A percentile compares a stretch with the other conserved stretches of the same genome.
These are phyloP conservation scores for Agrypnus murinus DNA, from an alignment of 2,888 invertebrate species.

Conservation along the genomic window DNA sequence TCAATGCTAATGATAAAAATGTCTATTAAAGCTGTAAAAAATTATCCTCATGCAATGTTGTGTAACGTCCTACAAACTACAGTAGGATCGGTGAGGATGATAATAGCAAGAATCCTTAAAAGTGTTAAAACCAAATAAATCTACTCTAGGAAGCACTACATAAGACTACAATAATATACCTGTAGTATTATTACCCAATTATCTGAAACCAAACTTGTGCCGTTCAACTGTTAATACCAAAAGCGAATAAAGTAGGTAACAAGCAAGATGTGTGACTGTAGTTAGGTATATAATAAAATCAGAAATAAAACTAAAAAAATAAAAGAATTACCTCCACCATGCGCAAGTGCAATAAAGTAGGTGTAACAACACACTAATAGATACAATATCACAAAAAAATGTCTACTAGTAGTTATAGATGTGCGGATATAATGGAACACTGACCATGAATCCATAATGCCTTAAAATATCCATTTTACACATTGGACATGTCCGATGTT, in stretches of 20 bases:
- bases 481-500: conserved; percentile 97
- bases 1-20: too few species aligned
- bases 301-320: conserved; percentile 53
- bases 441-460: conserved; percentile 90
- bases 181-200: neutral
- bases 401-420: conserved; percentile 60
- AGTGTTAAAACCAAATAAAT: conserved; percentile 32
- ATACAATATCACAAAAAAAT: conserved; percentile 60
- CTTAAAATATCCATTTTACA: conserved; percentile 97
- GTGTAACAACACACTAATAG: conserved; percentile 54
- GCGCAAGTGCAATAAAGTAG: conserved; percentile 57
- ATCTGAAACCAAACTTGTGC: conserved; percentile 6
- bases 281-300: neutral
- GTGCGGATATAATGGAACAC: conserved; percentile 70
- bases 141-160: neutral
- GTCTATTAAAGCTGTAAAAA: too few species aligned
- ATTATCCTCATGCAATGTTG: too few species aligned
- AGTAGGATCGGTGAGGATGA: too few species aligned
- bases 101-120: conserved; percentile 18
- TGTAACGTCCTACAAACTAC: too few species aligned
- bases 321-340: conserved; percentile 67
- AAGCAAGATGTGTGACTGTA: conserved; percentile 4
- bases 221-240: neutral
- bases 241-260: conserved; percentile 11
- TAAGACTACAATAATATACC: neutral